Evolutionary conservation across 2,888 invertebrate genomes (phyloP).

Genomic region (Ophion ellenae): DNA sequence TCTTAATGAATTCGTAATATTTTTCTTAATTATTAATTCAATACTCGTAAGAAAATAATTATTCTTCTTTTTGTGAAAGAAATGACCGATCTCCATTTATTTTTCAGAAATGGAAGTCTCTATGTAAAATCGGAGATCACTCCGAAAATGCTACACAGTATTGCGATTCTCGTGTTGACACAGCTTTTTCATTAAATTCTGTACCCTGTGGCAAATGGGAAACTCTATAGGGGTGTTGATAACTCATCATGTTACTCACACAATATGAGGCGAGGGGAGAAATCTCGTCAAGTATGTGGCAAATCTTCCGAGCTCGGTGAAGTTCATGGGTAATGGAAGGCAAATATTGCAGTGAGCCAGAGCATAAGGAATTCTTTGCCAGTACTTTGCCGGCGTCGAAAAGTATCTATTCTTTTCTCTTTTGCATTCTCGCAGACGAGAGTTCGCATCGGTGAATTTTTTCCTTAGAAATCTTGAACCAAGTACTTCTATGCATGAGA

Average conservation of each 20-base stretch:
- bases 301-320: neutral
- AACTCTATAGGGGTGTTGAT: too few species aligned
- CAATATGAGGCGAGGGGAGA: neutral
- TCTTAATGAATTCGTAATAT: too few species aligned
- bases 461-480: too few species aligned
- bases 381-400: neutral
- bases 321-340: constrained; percentile 58
- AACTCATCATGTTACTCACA: neutral
- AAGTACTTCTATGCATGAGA: too few species aligned
- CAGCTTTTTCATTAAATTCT: neutral
- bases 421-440: too few species aligned
- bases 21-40: too few species aligned
- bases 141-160: neutral
- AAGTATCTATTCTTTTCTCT: neutral
- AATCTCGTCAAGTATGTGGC: neutral
- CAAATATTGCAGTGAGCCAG: neutral
- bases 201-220: neutral
- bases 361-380: constrained; percentile 46
- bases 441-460: too few species aligned
- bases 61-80: too few species aligned
- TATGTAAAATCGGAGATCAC: neutral
- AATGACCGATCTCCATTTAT: neutral
- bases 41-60: too few species aligned
- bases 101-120: neutral
- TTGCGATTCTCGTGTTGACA: neutral